Evolutionary conservation across 2,888 invertebrate genomes (phyloP).

Genomic region (Tipula unca): DNA sequence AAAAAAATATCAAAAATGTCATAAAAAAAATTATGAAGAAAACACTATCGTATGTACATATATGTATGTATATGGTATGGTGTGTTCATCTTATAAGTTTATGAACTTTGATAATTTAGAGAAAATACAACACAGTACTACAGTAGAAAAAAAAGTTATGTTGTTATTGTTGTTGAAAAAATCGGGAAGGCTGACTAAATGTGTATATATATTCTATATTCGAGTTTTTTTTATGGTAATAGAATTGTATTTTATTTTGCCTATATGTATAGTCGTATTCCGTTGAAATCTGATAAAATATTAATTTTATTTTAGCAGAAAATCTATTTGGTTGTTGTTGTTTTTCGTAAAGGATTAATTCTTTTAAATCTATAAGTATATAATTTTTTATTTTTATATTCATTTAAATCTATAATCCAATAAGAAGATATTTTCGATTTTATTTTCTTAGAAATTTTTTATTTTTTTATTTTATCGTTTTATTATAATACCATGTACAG

Average conservation of each 20-base stretch:
- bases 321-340: not conserved
- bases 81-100: not conserved
- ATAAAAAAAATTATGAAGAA: not conserved
- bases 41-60: not conserved
- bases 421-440: constrained; percentile 14
- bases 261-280: not conserved
- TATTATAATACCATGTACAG: not conserved
- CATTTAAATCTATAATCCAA: not conserved
- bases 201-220: not conserved
- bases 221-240: not conserved
- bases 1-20: not conserved
- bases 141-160: not conserved
- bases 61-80: no score
- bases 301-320: not conserved
- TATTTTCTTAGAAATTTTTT: not conserved
- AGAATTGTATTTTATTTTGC: not conserved
- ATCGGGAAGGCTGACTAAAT: not conserved
- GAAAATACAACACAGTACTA: not conserved
- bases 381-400: not conserved
- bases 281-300: not conserved
- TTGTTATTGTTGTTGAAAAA: not conserved
- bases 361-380: constrained; percentile 8
- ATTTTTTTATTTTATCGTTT: not conserved
- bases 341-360: not conserved
- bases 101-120: not conserved